Evolutionary conservation across 1,140 invertebrate genomes (phyloP), one percentile per base, ranked within the genome.

Genomic region (Agraylea sexmaculata): DNA sequence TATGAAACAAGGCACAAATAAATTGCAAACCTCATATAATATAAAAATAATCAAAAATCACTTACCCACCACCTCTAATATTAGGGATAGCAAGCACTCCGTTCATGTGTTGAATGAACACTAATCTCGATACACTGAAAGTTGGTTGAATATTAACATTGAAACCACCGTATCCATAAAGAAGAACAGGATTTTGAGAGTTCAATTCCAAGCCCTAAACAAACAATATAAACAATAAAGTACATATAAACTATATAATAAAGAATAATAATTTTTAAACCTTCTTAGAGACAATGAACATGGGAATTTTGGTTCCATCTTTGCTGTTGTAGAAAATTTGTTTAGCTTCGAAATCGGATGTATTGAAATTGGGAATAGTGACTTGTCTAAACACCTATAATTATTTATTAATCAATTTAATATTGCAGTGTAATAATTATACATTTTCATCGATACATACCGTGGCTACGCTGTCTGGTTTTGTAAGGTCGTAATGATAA

Each of bases 161-260:
- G 58, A 98, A 99, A 1, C 94, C 94, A 28, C 94, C 95, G 66
- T 99, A 99, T 13, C 92, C 94, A 64, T 98, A 97, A 12, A 99
- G 62, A 10, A 96, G 64, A 42, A 78, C 83, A 17, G 80, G 86
- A 59, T 75, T 81, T 28, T 68, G 71, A 19, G 81, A 81, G 66
- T 90, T 76, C 40, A 66, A 59, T 20, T 67, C 56, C 13, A 73
- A 53, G 49, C 70, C 70, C 78, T 82, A 51, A 32, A 59, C 57
- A 53, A 46, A 47, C 32, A 38, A 30, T 46, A n/a, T n/a, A n/a
- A n/a, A n/a, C n/a, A n/a, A n/a, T n/a, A n/a, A n/a, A n/a, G n/a
- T n/a, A n/a, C n/a, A n/a, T n/a, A n/a, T n/a, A 43, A 47, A 19
- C 29, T 42, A 12, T 38, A 13, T 37, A 31, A 31, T 6, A 31